Evolutionary conservation across 2,888 invertebrate genomes (phyloP), one percentile per base, ranked within the genome.

Genomic region (Taenaris catops): DNA sequence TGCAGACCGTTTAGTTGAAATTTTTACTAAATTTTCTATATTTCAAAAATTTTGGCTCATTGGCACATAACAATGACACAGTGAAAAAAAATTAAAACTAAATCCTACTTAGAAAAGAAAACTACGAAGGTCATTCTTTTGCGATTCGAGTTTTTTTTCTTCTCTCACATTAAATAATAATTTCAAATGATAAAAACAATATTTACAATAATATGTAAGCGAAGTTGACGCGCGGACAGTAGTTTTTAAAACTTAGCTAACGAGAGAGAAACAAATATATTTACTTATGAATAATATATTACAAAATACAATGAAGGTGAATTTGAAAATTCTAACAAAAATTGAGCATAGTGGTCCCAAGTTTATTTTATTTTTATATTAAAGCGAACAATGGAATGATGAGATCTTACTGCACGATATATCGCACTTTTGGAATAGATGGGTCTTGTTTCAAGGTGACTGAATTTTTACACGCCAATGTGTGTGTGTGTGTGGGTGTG

Each of bases 51-150:
- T 41, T 61, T 59, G 65, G 79, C 79, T 68, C 79, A 61, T 80
- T 83, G 83, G 83, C 83, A 83, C 81, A 68, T 70, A 54, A 63
- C 49, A 58, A 84, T 83, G 83, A 83, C 83, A 83, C 83, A 75
- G 55, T 62, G 57, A 56, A 58, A 62, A 58, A 63, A 57, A 38
- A 38, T 18, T 55, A 58, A 53, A 61, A 50, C 48, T 50, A 68
- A 63, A 58, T n/a, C 51, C 58, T 63, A 55, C 7, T 28, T n/a
- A n/a, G n/a, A 34, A 40, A 28, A 8, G 25, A 34, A 34, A 45
- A 46, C 61, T 63, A 80, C 68, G 68, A 80, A 83, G 79, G 81
- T 81, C 83, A 17, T 18, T 11, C 75, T 74, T 76, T 67, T 57
- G 63, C 34, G 31, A 44, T 41, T 37, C 34, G 41, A 44, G 43